Evolutionary conservation across 1,140 invertebrate species (phyloP).

Genomic region (Potamilus streckersoni): DNA sequence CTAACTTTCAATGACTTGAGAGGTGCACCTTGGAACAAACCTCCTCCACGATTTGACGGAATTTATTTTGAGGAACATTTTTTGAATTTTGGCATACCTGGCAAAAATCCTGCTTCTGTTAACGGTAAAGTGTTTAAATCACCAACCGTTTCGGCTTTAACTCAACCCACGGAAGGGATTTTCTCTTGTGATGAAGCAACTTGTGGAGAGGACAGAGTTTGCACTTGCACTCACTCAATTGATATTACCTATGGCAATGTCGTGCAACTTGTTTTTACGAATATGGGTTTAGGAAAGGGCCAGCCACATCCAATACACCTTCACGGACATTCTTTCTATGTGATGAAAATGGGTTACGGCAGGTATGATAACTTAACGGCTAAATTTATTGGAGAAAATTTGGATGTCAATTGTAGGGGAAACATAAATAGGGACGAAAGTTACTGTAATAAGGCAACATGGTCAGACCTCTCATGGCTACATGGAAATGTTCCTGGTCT

Average conservation of each 20-base stretch:
- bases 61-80: constrained; percentile 47
- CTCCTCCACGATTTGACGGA: constrained; percentile 16
- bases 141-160: constrained; percentile 45
- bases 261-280: constrained; percentile 52
- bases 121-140: constrained; percentile 48
- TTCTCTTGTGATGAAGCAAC: constrained; percentile 30
- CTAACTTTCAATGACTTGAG: constrained; percentile 35
- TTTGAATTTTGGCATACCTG: constrained; percentile 60
- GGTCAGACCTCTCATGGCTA: constrained; percentile 45
- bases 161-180: constrained; percentile 46
- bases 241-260: constrained; percentile 35
- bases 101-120: constrained; percentile 43
- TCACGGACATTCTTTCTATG: constrained; percentile 81
- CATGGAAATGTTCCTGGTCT: constrained; percentile 47
- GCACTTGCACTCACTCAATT: constrained; percentile 32
- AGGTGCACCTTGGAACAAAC: constrained; percentile 23
- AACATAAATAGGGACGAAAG: constrained; percentile 18
- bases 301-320: constrained; percentile 78
- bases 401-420: constrained; percentile 49
- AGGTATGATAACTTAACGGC: constrained; percentile 44
- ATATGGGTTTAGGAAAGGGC: constrained; percentile 73
- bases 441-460: constrained; percentile 53
- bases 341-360: constrained; percentile 72
- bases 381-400: constrained; percentile 52
- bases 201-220: constrained; percentile 32